Base-by-base conservation (phyloP, 1,140 invertebrate species). In the Cydia splendana region DNA sequence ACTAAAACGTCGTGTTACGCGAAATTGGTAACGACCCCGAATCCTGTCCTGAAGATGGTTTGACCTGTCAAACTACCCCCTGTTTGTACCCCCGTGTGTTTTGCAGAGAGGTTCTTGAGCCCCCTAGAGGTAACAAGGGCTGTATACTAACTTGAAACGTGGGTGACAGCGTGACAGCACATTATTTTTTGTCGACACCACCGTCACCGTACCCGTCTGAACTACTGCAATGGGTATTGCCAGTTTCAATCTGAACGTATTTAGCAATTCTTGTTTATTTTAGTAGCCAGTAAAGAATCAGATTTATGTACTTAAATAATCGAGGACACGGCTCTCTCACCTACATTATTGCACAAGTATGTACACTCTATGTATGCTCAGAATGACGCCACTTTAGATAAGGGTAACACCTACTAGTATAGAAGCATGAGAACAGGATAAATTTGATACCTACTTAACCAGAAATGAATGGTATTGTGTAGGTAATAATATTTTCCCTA, bases 301-400 rank as follows among this genome's bases (percentile, higher is more conserved):
- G 5, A 53, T 53, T 13, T 15, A 51, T 51, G 51, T n/a, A 53
- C 51, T 53, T 6, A 53, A 53, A 53, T 53, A 53, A 18, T n/a
- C 15, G 51, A 53, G 51, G 51, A 53, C 15, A 53, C 51, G 51
- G 51, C 5, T n/a, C 51, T n/a, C 45, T 48, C 45, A 48, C 45
- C 65, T 67, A 34, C 30, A 24, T 34, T 28, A 28, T 67, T 13
- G 65, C 30, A 67, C 12, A 53, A n/a, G 30, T 30, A 2, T 24
- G 13, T n/a, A 53, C 51, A 18, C 51, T n/a, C n/a, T 53, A 53
- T 53, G 51, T 48, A 48, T 53, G n/a, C 51, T 53, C n/a, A 53
- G 51, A 53, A 53, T 53, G 51, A 53, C 51, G 51, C 51, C 51
- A 53, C 51, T 18, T 53, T 18, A 53, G 51, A 53, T 53, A n/a